Percentiles rank a stretch among this genome's conserved stretches.
Conservation (phyloP, 2,797 vertebrate species). For the Myotis pilosus region DNA sequence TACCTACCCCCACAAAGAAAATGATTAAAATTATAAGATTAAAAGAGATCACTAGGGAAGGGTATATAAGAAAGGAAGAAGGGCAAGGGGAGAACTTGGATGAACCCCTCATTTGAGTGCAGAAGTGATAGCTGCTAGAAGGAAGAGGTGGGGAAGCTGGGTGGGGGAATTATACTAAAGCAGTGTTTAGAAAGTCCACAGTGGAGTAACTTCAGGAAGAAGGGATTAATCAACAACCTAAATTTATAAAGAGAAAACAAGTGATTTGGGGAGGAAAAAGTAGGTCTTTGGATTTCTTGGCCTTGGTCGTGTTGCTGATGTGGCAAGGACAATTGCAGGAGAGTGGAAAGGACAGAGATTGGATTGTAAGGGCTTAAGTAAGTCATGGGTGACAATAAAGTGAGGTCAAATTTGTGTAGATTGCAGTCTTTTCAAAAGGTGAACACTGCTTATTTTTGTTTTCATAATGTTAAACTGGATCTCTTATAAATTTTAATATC, state of each 20-base stretch:
- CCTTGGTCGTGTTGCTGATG: not conserved
- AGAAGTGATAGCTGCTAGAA: not conserved
- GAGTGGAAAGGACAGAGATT: not conserved
- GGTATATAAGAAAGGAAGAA: not conserved
- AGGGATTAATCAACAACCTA: not conserved
- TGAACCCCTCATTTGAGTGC: not conserved
- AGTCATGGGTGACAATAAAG: not conserved
- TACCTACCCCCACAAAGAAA: not conserved
- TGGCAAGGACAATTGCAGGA: not conserved
- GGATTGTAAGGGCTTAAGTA: not conserved
- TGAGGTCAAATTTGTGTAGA: not conserved
- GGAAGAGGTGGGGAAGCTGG: not conserved
- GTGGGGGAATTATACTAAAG: not conserved
- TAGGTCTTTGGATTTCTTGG: not conserved
- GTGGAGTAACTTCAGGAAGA: not conserved
- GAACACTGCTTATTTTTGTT: slow-evolving; percentile 30
- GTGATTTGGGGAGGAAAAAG: not conserved
- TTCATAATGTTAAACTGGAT: not conserved
- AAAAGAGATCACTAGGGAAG: not conserved
- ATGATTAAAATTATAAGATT: not conserved
- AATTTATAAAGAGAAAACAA: not conserved
- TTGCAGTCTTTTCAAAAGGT: not conserved
- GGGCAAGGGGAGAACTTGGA: not conserved
- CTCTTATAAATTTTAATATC: slow-evolving; percentile 28
- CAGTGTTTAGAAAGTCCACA: not conserved